Percentiles rank a stretch among this genome's conserved stretches.
Evolutionary conservation across 2,113 vertebrate species (phyloP).

Genomic region (Edolisoma coerulescens): DNA sequence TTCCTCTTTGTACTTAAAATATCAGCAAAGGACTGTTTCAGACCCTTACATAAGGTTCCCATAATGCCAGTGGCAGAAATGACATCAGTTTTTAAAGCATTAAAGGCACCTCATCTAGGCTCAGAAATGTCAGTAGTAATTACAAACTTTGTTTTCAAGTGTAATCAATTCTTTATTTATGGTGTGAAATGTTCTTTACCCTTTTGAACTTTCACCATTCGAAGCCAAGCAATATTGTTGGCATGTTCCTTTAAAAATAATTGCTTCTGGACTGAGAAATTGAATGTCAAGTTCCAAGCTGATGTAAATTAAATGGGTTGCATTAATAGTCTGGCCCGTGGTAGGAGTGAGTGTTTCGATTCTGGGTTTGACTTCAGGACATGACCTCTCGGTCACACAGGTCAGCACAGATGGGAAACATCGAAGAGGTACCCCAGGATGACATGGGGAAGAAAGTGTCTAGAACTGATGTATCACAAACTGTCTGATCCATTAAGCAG

Average conservation of each 20-base stretch:
- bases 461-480: constrained; percentile 29
- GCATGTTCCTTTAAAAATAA: constrained; percentile 64
- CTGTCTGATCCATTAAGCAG: constrained; percentile 51
- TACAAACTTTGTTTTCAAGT: constrained; percentile 60
- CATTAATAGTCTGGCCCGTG: constrained; percentile 23
- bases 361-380: constrained; percentile 43
- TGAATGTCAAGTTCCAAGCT: constrained; percentile 30
- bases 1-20: background rate
- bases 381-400: constrained; percentile 46
- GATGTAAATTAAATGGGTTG: constrained; percentile 54
- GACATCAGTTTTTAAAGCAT: constrained; percentile 47
- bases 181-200: constrained; percentile 56
- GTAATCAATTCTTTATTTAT: constrained; percentile 61
- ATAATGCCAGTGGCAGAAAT: constrained; percentile 50
- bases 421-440: constrained; percentile 8
- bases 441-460: constrained; percentile 24
- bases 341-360: constrained; percentile 36
- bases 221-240: constrained; percentile 45
- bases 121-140: constrained; percentile 58
- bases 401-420: constrained; percentile 54
- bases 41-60: constrained; percentile 46
- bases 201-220: constrained; percentile 59
- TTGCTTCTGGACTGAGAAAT: constrained; percentile 61
- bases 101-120: constrained; percentile 48
- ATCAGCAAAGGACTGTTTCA: background rate